Evolutionary conservation across 2,113 vertebrate genomes (phyloP).

Genomic region (Holacanthus passer): DNA sequence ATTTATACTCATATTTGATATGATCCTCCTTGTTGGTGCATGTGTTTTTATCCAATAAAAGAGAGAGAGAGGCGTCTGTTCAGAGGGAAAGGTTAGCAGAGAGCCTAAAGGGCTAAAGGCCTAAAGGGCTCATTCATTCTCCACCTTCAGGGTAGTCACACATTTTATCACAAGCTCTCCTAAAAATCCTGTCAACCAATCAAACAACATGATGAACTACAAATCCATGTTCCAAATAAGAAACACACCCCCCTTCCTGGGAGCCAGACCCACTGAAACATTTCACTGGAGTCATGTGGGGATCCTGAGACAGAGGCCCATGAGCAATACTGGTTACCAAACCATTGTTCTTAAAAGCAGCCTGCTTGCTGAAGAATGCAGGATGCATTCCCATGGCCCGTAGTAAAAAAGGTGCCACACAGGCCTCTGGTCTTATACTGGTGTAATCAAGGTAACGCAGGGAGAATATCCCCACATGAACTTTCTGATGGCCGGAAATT

Average conservation of each 20-base stretch:
- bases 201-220: neutral
- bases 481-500: neutral
- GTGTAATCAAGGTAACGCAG: neutral
- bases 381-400: too few species aligned
- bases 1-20: neutral
- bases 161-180: slow-evolving; percentile 28
- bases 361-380: neutral
- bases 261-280: neutral
- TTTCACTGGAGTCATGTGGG: slow-evolving; percentile 38
- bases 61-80: neutral
- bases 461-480: neutral
- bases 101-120: neutral
- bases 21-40: neutral
- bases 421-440: neutral
- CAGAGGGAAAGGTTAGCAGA: neutral
- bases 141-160: slow-evolving; percentile 36
- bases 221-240: neutral
- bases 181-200: neutral
- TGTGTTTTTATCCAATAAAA: slow-evolving; percentile 10
- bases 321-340: slow-evolving; percentile 2
- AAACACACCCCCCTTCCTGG: neutral
- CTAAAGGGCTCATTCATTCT: too few species aligned
- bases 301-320: slow-evolving; percentile 5
- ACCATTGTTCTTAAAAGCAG: neutral
- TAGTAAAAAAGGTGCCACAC: neutral